Evolutionary conservation across 2,113 vertebrate genomes (phyloP), one percentile per base, ranked within the genome.

Genomic region (Formicarius rufipectus): DNA sequence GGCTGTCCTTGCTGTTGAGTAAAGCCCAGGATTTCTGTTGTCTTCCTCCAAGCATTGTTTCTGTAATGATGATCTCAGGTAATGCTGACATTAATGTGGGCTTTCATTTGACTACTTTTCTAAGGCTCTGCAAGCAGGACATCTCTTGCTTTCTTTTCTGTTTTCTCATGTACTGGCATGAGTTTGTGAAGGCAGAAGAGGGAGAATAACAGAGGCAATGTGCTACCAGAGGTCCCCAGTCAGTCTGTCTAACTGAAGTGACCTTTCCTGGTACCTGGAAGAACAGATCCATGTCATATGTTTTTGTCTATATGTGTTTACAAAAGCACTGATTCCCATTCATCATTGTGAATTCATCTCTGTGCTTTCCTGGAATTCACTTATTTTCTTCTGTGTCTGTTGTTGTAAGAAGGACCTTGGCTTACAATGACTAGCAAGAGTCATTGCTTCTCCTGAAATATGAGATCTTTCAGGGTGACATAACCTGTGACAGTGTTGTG

Each of bases 291-390:
- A 4, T 56, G 19, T 47, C 39, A 28, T 56, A 30, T 73, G 44
- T 82, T 89, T 91, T 90, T 87, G 27, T 87, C 62, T 82, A 7
- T 62, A 18, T 62, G 25, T 75, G 27, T 94, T 94, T 64, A 52
- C n/a, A 75, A 49, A 87, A 68, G 49, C 62, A 40, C 37, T 2
- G 1, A 62, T 68, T 93, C 85, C 49, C 37, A 22, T 66, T 52
- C 80, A 40, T 58, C 76, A 67, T 63, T 64, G 80, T 90, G 78
- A 93, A 37, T 78, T 87, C 71, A 66, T 49, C n/a, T 27, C 63
- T 56, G 22, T 73, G 78, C 82, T 92, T 90, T 90, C 88, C 82
- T 88, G 82, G 66, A 93, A 80, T 76, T 80, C 64, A 37, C 93
- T 80, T 79, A 27, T 90, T 94, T 91, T 75, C 62, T 93, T 91